A percentile compares a stretch with the other conserved stretches of the same genome.
phyloP scores from a whole-genome alignment of 2,797 vertebrate genomes.

The Propithecus deckenii region DNA sequence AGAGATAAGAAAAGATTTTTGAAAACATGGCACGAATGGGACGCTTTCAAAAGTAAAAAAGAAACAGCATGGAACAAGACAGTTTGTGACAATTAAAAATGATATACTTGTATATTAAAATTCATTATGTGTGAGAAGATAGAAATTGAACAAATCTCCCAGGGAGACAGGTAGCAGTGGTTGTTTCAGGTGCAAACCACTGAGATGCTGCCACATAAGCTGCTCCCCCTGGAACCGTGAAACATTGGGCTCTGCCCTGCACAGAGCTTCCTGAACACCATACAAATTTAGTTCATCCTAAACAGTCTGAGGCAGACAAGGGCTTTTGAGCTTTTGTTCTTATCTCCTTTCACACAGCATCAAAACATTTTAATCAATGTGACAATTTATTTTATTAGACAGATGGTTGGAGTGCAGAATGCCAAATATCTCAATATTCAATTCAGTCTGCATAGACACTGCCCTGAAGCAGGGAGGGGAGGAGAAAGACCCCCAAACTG shows the following conservation, averaged over 20 bases:
- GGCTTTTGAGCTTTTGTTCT: neutral
- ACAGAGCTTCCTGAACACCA: neutral
- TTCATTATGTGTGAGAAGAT: neutral
- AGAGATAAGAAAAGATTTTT: neutral
- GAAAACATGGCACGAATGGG: neutral
- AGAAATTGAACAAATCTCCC: neutral
- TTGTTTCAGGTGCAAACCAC: neutral
- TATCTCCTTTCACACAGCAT: neutral
- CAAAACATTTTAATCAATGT: neutral
- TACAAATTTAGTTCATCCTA: neutral
- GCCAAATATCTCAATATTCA: neutral
- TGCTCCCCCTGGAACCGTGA: accelerated
- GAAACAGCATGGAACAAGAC: neutral
- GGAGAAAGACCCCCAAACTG: neutral
- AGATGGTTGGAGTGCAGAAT: neutral
- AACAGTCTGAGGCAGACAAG: neutral
- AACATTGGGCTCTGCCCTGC: neutral
- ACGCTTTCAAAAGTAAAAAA: neutral
- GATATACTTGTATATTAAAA: neutral
- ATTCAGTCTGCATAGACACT: neutral
- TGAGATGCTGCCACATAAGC: neutral
- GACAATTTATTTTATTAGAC: neutral
- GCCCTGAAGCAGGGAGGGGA: neutral
- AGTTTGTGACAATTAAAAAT: neutral
- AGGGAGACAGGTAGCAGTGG: neutral